These are phyloP conservation scores for Chironomus tentans DNA, from an alignment of 2,888 invertebrate species.

Conservation along the genomic window DNA sequence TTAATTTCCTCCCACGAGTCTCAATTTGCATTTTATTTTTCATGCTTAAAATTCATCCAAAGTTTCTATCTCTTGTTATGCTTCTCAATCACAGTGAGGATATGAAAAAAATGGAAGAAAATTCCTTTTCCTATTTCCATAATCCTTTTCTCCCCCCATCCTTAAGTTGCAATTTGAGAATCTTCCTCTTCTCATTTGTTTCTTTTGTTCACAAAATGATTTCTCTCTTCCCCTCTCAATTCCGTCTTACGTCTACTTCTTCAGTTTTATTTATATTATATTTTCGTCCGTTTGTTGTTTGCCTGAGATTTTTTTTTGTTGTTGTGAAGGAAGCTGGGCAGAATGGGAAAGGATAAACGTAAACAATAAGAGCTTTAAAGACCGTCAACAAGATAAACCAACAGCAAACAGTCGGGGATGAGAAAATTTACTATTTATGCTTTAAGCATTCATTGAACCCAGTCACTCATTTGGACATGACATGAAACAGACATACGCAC, in stretches of 20 bases:
- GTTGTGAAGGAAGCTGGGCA: not conserved
- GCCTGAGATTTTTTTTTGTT: not conserved
- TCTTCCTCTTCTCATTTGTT: not conserved
- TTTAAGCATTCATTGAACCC: not conserved
- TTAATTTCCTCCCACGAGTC: too few species aligned
- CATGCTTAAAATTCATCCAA: not conserved
- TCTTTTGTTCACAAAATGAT: not conserved
- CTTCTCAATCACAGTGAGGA: not conserved
- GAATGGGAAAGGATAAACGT: too few species aligned
- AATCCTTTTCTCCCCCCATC: not conserved
- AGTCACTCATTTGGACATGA: not conserved
- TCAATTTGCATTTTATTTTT: too few species aligned
- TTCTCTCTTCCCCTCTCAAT: too few species aligned
- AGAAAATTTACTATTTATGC: not conserved
- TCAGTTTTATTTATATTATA: too few species aligned
- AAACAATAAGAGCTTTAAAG: not conserved
- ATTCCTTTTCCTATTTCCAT: not conserved
- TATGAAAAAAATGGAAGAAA: too few species aligned
- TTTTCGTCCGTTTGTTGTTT: not conserved
- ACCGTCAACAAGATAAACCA: not conserved
- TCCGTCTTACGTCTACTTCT: too few species aligned
- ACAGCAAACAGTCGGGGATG: not conserved
- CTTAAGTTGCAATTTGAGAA: not conserved
- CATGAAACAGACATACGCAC: not conserved
- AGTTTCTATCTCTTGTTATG: not conserved